Evolutionary conservation across 2,888 invertebrate species (phyloP), one percentile per base, ranked within the genome.

Genomic region (Galeruca laticollis): DNA sequence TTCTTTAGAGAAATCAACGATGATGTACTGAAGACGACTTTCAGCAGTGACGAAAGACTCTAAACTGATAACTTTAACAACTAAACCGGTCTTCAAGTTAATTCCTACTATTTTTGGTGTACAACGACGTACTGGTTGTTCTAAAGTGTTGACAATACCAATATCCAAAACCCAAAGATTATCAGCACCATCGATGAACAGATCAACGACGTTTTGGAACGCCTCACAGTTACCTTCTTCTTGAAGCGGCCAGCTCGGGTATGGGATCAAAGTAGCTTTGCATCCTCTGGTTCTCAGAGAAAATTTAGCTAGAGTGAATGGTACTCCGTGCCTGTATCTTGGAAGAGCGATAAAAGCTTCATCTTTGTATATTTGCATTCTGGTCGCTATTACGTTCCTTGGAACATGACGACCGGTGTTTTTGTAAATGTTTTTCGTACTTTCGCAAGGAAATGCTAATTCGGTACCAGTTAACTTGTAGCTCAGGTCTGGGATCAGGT

Each of bases 141-240:
- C 89, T 67, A 93, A 78, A 0, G 91, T 90, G 74, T 93, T 91
- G 0, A 92, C 88, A 54, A 92, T 88, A 13, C 94, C 94, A 11
- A 88, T 88, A 80, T 94, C 93, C 71, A 94, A 84, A 0, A 90
- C 88, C 94, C 94, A 94, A 9, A 94, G 86, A 72, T 91, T 89
- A 57, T 90, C 90, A 82, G 92, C 88, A 6, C 82, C 74, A 74
- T 91, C 91, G 31, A 89, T 82, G 80, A 88, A 85, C 62, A 93
- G 83, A 79, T 94, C 93, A 0, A 93, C 89, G 1, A 90, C 92
- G 64, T 90, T 92, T 78, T 93, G 92, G 18, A 94, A 84, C 0
- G 89, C 89, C 37, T 87, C 86, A 79, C 88, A 91, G 84, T 89
- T 90, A 68, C 88, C 90, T 75, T 89, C 88, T 77, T 90, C 90